These are phyloP conservation scores for Thymallus thymallus DNA, from an alignment of 2,113 vertebrate species.

Conservation along the genomic window DNA sequence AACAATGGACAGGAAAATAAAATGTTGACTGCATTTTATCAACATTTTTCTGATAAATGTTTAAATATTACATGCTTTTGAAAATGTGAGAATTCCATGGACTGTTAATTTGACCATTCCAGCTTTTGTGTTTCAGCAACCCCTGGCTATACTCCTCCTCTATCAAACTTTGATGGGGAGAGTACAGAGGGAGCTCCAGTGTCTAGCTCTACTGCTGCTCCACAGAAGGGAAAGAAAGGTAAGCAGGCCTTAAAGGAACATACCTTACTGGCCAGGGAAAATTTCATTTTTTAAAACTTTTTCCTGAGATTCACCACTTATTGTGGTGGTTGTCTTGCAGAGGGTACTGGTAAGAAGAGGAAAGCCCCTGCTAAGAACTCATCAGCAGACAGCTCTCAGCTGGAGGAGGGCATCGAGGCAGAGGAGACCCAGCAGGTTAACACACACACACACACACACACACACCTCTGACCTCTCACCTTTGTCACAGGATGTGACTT, in stretches of 20 bases:
- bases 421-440: slow-evolving; percentile 77
- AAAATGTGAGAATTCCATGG: background rate
- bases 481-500: background rate
- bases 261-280: no score
- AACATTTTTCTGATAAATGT: no score
- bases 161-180: slow-evolving; percentile 87
- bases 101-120: no score
- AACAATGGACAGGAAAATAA: background rate
- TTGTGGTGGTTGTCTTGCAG: slow-evolving; percentile 32
- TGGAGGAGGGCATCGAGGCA: slow-evolving; percentile 76
- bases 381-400: slow-evolving; percentile 72
- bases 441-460: background rate
- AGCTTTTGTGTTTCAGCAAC: slow-evolving; percentile 66
- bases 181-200: slow-evolving; percentile 55
- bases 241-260: no score
- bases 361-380: slow-evolving; percentile 77
- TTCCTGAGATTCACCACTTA: background rate
- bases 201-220: slow-evolving; percentile 48
- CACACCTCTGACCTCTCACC: background rate
- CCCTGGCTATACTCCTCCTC: slow-evolving; percentile 83
- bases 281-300: background rate
- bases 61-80: no score
- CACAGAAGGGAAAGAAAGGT: slow-evolving; percentile 76
- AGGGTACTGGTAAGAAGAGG: slow-evolving; percentile 73
- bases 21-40: background rate